A percentile compares a stretch with the other conserved stretches of the same genome.
Evolutionary conservation across 2,888 invertebrate genomes (phyloP).

Genomic region (Xestia c-nigrum): DNA sequence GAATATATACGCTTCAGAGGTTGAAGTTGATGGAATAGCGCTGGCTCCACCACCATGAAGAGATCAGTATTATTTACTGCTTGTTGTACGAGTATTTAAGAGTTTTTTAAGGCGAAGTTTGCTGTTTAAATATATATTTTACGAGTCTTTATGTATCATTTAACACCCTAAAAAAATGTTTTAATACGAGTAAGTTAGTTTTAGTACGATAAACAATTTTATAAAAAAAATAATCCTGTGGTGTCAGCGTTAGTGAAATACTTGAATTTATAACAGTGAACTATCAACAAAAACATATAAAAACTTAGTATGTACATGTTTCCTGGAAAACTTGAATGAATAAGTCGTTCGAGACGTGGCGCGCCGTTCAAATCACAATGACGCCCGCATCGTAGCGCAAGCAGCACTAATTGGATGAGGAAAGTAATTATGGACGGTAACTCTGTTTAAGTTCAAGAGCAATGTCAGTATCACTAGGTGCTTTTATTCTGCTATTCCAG

Average conservation of each 20-base stretch:
- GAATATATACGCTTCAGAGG: slow-evolving; percentile 30
- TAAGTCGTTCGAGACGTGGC: slow-evolving; percentile 31
- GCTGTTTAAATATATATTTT: slow-evolving; percentile 37
- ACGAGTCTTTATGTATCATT: slow-evolving; percentile 11
- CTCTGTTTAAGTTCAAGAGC: slow-evolving; percentile 47
- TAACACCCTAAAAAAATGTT: background rate
- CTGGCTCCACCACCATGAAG: background rate
- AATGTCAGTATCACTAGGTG: slow-evolving; percentile 17
- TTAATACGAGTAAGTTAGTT: too few species aligned
- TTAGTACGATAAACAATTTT: background rate
- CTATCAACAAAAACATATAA: background rate
- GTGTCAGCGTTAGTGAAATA: background rate
- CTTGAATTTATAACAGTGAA: background rate
- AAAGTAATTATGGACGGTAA: slow-evolving; percentile 53
- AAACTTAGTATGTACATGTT: background rate
- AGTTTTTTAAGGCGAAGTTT: slow-evolving; percentile 54
- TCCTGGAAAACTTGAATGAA: slow-evolving; percentile 25
- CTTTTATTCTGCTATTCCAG: background rate
- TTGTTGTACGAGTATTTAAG: slow-evolving; percentile 51
- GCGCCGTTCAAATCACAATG: slow-evolving; percentile 52
- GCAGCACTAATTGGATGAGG: slow-evolving; percentile 53
- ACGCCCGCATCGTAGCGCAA: slow-evolving; percentile 56
- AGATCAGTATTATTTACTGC: slow-evolving; percentile 8
- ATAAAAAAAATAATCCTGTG: background rate
- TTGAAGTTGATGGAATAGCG: slow-evolving; percentile 1